Percentiles rank a stretch among this genome's conserved stretches.
phyloP scores from a whole-genome alignment of 2,888 invertebrate species.

The Megastigmus dorsalis region DNA sequence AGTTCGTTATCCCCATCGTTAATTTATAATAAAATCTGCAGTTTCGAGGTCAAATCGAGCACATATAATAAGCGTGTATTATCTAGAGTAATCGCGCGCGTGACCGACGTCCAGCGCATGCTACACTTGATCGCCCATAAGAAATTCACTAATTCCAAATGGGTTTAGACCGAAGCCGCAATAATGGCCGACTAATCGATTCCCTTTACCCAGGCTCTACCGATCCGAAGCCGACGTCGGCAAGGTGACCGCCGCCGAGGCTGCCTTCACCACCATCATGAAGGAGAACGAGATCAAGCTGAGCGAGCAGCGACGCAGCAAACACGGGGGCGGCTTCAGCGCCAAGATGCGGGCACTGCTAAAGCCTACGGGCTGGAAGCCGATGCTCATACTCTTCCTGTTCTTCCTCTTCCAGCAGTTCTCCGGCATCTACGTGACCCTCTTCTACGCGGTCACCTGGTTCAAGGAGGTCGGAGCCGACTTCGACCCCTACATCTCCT shows the following conservation, averaged over 20 bases:
- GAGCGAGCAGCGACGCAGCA: slow-evolving; percentile 71
- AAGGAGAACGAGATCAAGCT: slow-evolving; percentile 76
- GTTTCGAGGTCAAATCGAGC: too few relatives aligned
- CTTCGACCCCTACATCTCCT: slow-evolving; percentile 77
- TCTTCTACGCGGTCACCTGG: slow-evolving; percentile 79
- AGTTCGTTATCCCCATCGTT: too few relatives aligned
- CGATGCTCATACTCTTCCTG: slow-evolving; percentile 76
- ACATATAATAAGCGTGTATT: too few relatives aligned
- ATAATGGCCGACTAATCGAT: too few relatives aligned
- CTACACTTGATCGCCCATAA: too few relatives aligned
- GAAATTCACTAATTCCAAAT: too few relatives aligned
- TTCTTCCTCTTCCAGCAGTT: slow-evolving; percentile 79
- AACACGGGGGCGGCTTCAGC: slow-evolving; percentile 65
- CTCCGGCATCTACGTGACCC: slow-evolving; percentile 79
- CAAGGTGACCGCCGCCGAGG: slow-evolving; percentile 73
- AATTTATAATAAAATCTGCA: too few relatives aligned
- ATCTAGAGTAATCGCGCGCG: too few relatives aligned
- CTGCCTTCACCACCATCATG: slow-evolving; percentile 76
- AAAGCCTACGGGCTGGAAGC: slow-evolving; percentile 79
- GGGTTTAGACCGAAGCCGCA: too few relatives aligned
- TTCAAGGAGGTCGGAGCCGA: slow-evolving; percentile 77
- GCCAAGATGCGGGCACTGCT: slow-evolving; percentile 74
- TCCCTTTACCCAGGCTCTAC: slow-evolving; percentile 68
- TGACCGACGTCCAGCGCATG: too few relatives aligned
- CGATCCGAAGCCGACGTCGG: slow-evolving; percentile 63